Conservation (phyloP, 2,888 invertebrate species). For the Drosophila histrio region DNA sequence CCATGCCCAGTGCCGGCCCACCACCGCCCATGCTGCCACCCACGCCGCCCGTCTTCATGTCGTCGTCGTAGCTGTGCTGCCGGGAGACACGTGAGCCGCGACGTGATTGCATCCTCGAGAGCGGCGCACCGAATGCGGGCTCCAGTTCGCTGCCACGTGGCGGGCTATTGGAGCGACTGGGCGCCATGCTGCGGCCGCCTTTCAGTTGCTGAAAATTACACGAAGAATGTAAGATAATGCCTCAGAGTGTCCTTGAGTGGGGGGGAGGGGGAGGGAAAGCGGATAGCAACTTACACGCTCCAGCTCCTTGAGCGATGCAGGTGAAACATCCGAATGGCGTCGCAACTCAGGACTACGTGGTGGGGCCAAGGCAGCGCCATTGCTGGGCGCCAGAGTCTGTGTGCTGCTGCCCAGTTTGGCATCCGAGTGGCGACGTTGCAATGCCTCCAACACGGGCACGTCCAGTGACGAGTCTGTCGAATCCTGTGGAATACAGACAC, state of each 20-base stretch:
- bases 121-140: constrained; percentile 78
- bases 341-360: constrained; percentile 93
- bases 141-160: constrained; percentile 84
- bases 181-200: constrained; percentile 88
- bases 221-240: constrained; percentile 9
- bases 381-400: constrained; percentile 84
- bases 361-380: constrained; percentile 89
- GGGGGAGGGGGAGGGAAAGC: too few species aligned
- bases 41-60: constrained; percentile 85
- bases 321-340: constrained; percentile 93
- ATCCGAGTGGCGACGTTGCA: constrained; percentile 93
- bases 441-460: constrained; percentile 90
- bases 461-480: constrained; percentile 93
- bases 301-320: constrained; percentile 93
- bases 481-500: constrained; percentile 91
- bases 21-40: constrained; percentile 71
- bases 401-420: constrained; percentile 87
- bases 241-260: neutral
- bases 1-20: constrained; percentile 59
- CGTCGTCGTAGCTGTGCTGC: constrained; percentile 94
- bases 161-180: constrained; percentile 87
- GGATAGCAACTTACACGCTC: constrained; percentile 88
- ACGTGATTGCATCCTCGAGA: constrained; percentile 85
- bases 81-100: constrained; percentile 88
- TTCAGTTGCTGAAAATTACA: constrained; percentile 86